Evolutionary conservation across 2,113 vertebrate genomes (phyloP).

Genomic region (Fulica atra): DNA sequence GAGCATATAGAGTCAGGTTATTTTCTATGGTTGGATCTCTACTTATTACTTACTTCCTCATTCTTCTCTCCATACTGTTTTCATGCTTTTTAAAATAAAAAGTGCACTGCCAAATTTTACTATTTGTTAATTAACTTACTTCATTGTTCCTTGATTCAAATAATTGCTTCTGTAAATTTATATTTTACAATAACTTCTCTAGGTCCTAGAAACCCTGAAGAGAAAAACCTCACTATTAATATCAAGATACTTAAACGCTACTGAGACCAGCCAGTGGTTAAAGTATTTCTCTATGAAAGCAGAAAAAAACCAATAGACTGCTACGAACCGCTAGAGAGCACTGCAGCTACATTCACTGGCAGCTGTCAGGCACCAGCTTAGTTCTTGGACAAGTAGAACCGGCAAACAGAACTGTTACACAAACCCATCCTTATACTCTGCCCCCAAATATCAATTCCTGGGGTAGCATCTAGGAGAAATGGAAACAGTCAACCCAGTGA

Average conservation of each 20-base stretch:
- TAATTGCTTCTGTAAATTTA: background rate
- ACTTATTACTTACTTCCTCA: background rate
- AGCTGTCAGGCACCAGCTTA: background rate
- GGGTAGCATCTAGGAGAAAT: background rate
- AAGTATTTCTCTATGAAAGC: background rate
- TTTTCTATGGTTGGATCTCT: background rate
- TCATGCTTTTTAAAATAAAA: constrained; percentile 74
- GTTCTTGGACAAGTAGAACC: background rate
- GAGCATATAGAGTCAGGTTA: background rate
- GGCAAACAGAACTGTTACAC: background rate
- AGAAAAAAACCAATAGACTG: background rate
- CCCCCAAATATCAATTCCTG: background rate
- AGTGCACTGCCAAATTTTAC: background rate
- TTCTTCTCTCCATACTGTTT: constrained; percentile 50
- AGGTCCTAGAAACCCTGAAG: background rate
- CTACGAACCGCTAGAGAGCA: constrained; percentile 38
- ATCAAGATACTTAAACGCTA: background rate
- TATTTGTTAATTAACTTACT: constrained; percentile 5
- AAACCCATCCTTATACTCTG: background rate
- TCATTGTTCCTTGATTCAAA: background rate
- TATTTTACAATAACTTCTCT: background rate
- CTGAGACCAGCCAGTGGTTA: background rate
- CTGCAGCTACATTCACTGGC: background rate
- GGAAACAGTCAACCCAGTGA: background rate
- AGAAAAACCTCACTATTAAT: background rate